These are phyloP conservation scores for Germaria angustata DNA, from an alignment of 2,888 invertebrate genomes.

Conservation along the genomic window DNA sequence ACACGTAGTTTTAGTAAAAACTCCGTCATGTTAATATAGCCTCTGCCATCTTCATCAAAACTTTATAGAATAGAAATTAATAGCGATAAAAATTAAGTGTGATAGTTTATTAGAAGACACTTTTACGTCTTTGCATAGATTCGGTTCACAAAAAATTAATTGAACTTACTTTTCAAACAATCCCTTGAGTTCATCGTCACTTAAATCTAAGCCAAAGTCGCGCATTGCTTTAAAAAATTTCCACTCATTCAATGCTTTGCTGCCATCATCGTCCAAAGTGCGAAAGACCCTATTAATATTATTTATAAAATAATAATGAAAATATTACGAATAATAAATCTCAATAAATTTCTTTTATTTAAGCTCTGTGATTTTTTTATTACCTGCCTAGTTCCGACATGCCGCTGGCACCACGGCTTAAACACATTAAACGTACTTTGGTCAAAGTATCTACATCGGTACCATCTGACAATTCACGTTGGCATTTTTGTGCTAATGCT, in stretches of 20 bases:
- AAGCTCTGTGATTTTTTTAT: not conserved
- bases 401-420: slow-evolving; percentile 92
- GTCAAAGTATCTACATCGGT: slow-evolving; percentile 87
- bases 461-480: slow-evolving; percentile 84
- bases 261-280: slow-evolving; percentile 96
- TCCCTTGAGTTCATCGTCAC: slow-evolving; percentile 80
- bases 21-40: slow-evolving; percentile 92
- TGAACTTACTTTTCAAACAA: slow-evolving; percentile 76
- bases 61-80: slow-evolving; percentile 52
- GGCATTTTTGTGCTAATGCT: slow-evolving; percentile 89
- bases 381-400: slow-evolving; percentile 93
- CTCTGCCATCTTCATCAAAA: slow-evolving; percentile 91
- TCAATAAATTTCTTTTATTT: slow-evolving; percentile 55
- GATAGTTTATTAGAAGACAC: slow-evolving; percentile 9
- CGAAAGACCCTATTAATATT: slow-evolving; percentile 86
- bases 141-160: not conserved
- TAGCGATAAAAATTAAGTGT: not conserved
- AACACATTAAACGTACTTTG: slow-evolving; percentile 89
- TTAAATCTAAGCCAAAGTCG: slow-evolving; percentile 88
- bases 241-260: slow-evolving; percentile 88
- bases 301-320: slow-evolving; percentile 18
- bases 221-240: slow-evolving; percentile 91
- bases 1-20: slow-evolving; percentile 91
- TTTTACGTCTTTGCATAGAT: not conserved
- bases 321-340: slow-evolving; percentile 37